Evolutionary conservation across 1,140 invertebrate species (phyloP).

Genomic region (Polypedilum vanderplanki): DNA sequence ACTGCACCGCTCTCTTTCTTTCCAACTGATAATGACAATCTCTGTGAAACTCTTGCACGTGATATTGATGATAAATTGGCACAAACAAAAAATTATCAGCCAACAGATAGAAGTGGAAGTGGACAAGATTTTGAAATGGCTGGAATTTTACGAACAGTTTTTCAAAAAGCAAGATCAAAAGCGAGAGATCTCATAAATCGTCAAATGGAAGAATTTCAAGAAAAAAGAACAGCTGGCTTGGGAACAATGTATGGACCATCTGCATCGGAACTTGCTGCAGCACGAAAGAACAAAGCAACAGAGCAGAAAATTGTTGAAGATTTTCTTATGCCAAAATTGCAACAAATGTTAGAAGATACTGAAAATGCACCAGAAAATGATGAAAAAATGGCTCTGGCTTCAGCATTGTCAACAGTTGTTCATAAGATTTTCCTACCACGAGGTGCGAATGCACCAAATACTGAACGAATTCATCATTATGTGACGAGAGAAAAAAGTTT

Average conservation of each 20-base stretch:
- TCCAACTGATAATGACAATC: constrained; percentile 58
- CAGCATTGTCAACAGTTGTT: constrained; percentile 71
- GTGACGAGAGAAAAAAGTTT: constrained; percentile 79
- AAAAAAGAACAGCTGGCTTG: constrained; percentile 82
- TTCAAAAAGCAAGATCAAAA: constrained; percentile 74
- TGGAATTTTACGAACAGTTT: constrained; percentile 79
- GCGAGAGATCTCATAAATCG: constrained; percentile 81
- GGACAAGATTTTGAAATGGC: constrained; percentile 77
- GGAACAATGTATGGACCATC: constrained; percentile 82
- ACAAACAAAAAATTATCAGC: constrained; percentile 17
- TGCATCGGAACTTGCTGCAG: constrained; percentile 72
- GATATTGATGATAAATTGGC: constrained; percentile 78
- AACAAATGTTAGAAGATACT: constrained; percentile 63
- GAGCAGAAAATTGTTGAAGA: constrained; percentile 69
- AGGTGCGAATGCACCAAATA: constrained; percentile 40
- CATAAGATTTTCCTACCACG: constrained; percentile 42
- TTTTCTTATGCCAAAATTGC: constrained; percentile 65
- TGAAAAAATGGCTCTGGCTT: constrained; percentile 62
- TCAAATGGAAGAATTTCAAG: constrained; percentile 83
- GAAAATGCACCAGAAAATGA: constrained; percentile 55
- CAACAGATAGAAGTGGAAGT: background rate
- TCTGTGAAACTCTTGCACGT: constrained; percentile 63
- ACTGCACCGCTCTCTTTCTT: constrained; percentile 78
- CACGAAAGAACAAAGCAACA: constrained; percentile 70
- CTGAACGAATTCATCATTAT: constrained; percentile 56